Evolutionary conservation across 1,140 invertebrate genomes (phyloP).

Genomic region (Lepidurus couesii): DNA sequence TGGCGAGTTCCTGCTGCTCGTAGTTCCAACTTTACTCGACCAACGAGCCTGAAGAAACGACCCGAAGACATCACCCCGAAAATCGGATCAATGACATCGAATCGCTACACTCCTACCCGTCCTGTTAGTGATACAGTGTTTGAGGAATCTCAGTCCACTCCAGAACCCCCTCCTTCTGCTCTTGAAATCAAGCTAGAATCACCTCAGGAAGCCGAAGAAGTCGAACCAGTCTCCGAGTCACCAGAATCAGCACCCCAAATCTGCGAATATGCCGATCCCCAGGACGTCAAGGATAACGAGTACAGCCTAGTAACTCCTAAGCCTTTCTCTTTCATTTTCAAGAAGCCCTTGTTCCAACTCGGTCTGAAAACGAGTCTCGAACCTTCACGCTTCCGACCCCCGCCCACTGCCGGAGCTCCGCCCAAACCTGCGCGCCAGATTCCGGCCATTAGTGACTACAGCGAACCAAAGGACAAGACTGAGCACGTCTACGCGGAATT

Average conservation of each 20-base stretch:
- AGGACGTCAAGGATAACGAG: slow-evolving; percentile 46
- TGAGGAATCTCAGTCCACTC: neutral
- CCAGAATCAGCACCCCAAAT: neutral
- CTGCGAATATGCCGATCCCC: slow-evolving; percentile 51
- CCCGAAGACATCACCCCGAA: neutral
- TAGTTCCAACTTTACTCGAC: neutral
- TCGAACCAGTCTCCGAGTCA: slow-evolving; percentile 35
- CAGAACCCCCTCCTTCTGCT: neutral
- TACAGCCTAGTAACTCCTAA: slow-evolving; percentile 49
- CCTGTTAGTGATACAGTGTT: neutral
- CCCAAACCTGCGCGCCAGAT: slow-evolving; percentile 39
- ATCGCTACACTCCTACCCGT: neutral
- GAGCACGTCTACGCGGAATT: slow-evolving; percentile 64
- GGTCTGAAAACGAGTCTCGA: neutral
- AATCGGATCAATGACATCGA: neutral
- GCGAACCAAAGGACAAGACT: slow-evolving; percentile 57
- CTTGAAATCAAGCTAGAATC: slow-evolving; percentile 1
- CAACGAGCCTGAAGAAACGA: neutral
- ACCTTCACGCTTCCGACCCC: slow-evolving; percentile 5
- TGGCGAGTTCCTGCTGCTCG: slow-evolving; percentile 24
- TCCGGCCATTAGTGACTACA: slow-evolving; percentile 60
- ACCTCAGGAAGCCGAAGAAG: slow-evolving; percentile 25
- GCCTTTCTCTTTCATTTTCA: slow-evolving; percentile 29
- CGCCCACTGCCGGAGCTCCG: slow-evolving; percentile 30
- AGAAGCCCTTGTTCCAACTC: slow-evolving; percentile 17